A percentile compares a stretch with the other conserved stretches of the same genome.
phyloP scores from a whole-genome alignment of 1,140 invertebrate genomes.

The Drosophila santomea region DNA sequence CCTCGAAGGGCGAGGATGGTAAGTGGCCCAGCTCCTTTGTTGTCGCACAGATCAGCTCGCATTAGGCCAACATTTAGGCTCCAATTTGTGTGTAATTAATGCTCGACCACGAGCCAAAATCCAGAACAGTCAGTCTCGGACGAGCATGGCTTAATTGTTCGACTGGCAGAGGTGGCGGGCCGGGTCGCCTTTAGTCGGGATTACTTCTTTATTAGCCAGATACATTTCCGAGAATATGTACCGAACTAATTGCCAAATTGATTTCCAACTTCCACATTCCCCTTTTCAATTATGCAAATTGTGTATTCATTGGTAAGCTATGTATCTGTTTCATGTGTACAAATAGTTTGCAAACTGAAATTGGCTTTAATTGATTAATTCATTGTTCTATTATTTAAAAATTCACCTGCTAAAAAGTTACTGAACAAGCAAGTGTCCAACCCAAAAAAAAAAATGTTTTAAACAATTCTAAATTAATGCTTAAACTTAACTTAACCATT shows the following conservation, averaged over 20 bases:
- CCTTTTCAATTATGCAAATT: not conserved
- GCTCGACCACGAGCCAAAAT: not conserved
- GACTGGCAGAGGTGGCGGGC: not conserved
- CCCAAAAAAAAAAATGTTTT: too few species aligned
- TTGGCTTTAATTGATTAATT: too few species aligned
- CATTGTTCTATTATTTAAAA: too few species aligned
- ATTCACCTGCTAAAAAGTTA: too few species aligned
- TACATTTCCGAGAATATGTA: not conserved
- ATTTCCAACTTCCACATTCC: not conserved
- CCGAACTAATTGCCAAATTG: not conserved
- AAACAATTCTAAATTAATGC: too few species aligned
- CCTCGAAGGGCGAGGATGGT: not conserved
- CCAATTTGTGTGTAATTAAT: slow-evolving; percentile 44
- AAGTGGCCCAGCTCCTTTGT: not conserved
- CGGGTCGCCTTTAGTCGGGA: not conserved
- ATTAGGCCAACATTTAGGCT: slow-evolving; percentile 25
- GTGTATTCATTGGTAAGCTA: not conserved
- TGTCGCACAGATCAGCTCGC: not conserved
- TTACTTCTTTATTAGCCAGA: slow-evolving; percentile 18
- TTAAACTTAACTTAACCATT: too few species aligned
- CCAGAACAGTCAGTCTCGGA: not conserved
- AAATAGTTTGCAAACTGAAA: too few species aligned
- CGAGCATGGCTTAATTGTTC: not conserved
- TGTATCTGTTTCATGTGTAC: too few species aligned
- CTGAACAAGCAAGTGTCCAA: too few species aligned